Evolutionary conservation across 2,113 vertebrate species (phyloP).

Genomic region (Pleuronectes platessa): DNA sequence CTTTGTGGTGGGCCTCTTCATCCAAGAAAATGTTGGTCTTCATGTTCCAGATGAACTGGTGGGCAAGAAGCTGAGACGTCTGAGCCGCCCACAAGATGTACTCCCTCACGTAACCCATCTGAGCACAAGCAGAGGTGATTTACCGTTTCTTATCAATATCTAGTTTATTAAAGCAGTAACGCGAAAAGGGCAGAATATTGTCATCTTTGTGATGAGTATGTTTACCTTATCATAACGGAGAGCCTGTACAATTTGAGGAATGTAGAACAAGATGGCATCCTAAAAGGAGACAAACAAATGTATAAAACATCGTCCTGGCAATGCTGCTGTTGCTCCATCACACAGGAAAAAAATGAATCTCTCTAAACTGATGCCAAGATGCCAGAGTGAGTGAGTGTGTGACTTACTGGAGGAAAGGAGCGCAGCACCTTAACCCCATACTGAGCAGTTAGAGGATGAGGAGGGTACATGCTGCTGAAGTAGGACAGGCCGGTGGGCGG

Average conservation of each 20-base stretch:
- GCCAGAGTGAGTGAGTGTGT: not conserved
- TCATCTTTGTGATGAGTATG: not conserved
- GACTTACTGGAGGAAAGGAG: constrained; percentile 95
- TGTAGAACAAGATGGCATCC: constrained; percentile 99
- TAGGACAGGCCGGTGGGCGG: constrained; percentile 97
- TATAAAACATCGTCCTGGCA: not conserved
- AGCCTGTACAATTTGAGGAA: constrained; percentile 97
- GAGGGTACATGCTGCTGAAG: constrained; percentile 98
- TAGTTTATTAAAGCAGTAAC: not conserved
- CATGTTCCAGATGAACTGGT: constrained; percentile 99
- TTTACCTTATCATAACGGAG: constrained; percentile 97
- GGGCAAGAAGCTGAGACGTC: constrained; percentile 96
- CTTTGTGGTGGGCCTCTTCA: constrained; percentile 95
- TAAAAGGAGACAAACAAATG: constrained; percentile 54
- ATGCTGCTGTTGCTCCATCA: not conserved
- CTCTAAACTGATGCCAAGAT: not conserved
- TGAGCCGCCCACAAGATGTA: constrained; percentile 98
- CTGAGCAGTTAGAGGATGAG: constrained; percentile 96
- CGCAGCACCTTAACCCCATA: constrained; percentile 97
- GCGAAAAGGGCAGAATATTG: too few relatives aligned
- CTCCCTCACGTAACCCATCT: constrained; percentile 99
- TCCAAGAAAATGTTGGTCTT: constrained; percentile 98
- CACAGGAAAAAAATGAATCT: too few relatives aligned
- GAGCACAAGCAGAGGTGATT: not conserved
- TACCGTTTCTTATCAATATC: not conserved